Base-by-base conservation (phyloP, 92 coral and sea anemone species). In the Micromussa lordhowensis region DNA sequence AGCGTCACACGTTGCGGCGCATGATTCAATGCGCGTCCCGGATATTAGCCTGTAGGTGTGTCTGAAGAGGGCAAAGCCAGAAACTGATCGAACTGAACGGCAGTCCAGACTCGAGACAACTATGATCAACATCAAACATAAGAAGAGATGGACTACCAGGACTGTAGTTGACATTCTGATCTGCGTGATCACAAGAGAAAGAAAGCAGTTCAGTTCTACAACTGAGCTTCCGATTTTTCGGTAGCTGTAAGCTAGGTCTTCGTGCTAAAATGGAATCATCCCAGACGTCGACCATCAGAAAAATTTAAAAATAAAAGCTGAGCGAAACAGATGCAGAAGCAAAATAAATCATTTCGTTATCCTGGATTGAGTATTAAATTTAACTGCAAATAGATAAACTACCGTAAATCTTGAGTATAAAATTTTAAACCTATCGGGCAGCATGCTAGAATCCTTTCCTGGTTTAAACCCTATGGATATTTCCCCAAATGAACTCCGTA, bases 1-100 rank as follows among this genome's bases (percentile, higher is more conserved):
- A 40, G 57, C 77, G 78, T 70, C 77, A 51, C 86, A 82, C 12
- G 3, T 28, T 21, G 86, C 77, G 59, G 61, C 77, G 78, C 86
- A 82, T 11, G 86, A 66, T 66, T 66, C 77, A 16, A 82, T 0
- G 24, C 63, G 86, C 38, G 51, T 68, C 78, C 77, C 86, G 78
- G 86, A 40, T 68, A 22, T 82, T n/a, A 7, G 19, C 40, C 40
- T 40, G 86, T 66, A 64, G 77, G 40, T 70, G 30, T 82, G 78
- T 16, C 57, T 31, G 16, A 44, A 17, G 26, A 82, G 77, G 77
- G 86, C 78, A 36, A 40, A 19, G 16, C 68, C 59, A 24, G 35
- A 26, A 70, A 82, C 13, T 38, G 86, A 82, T 7, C 28, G 15
- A 36, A 82, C 54, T 40, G 61, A 26, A 3, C 61, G 76, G 78